Base-by-base conservation (phyloP, 2,113 vertebrate genomes). In the Alethe castanea region DNA sequence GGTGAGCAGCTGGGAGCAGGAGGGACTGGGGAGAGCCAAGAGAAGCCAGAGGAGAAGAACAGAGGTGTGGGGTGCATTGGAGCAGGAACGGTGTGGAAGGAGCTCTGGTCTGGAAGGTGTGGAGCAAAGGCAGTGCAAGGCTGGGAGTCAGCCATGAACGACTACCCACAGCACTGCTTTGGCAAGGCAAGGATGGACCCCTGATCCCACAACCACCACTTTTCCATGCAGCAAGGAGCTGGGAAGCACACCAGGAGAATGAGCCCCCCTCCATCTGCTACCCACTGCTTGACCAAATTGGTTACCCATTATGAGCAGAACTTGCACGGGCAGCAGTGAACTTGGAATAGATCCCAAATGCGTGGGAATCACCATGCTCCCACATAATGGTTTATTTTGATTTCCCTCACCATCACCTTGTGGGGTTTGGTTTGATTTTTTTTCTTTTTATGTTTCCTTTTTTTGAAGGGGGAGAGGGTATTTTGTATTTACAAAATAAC, bases 71-170 rank as follows among this genome's bases (percentile, higher is more conserved):
- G 22, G 11, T 38, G 7, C 13, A 0, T 14, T 80, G 44, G 62
- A 71, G 42, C 12, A 79, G 82, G 20, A 56, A 40, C 9, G 8
- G 5, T 24, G 22, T n/a, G 66, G 23, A 65, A 52, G 40, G 25
- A 66, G 17, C 65, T 52, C n/a, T 29, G 33, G 10, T 53, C 38
- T 54, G 23, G 36, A 38, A 56, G 31, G 15, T 33, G n/a, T 15
- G 22, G 17, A 61, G 47, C 50, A 69, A 91, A 90, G 45, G 11
- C 26, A n/a, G 23, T 8, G 42, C 40, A 40, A 66, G 33, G 19
- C 47, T 62, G 44, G 20, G 22, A 26, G 19, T 60, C 6, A 14
- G 19, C 45, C 1, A 0, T 6, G 31, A 36, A 36, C 6, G 0
- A 22, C 8, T 40, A 24, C 17, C 22, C 13, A 5, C 18, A 59